These are phyloP conservation scores for Chionoecetes opilio DNA, from an alignment of 1,140 invertebrate genomes.

Conservation along the genomic window DNA sequence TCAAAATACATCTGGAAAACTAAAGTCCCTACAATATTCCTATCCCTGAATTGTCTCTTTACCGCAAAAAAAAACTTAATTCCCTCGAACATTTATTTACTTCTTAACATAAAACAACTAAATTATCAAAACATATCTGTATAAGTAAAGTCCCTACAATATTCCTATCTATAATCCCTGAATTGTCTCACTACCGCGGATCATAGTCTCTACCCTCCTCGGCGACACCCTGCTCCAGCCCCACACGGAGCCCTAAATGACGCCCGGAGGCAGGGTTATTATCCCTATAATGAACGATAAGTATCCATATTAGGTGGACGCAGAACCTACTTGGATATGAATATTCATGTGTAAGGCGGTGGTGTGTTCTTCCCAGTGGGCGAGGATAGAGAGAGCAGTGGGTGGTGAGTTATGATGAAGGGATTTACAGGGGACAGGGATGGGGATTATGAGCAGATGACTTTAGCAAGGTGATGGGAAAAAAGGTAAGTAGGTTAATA, in stretches of 20 bases:
- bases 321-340: neutral
- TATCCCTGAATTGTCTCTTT: no score
- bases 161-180: no score
- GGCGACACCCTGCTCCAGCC: neutral
- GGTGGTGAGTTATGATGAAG: neutral
- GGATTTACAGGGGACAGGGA: neutral
- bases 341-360: neutral
- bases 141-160: no score
- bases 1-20: no score
- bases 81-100: no score
- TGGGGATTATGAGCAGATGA: neutral
- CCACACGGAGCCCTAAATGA: neutral
- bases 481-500: no score
- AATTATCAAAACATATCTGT: no score
- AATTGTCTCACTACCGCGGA: neutral
- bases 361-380: neutral
- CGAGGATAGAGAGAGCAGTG: neutral
- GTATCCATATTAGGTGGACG: slow-evolving; percentile 16
- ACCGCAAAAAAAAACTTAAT: no score
- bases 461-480: no score
- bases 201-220: neutral
- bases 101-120: no score
- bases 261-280: neutral
- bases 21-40: no score
- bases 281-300: neutral